A percentile compares a stretch with the other conserved stretches of the same genome.
Conservation (phyloP, 2,797 vertebrate species). For the Peromyscus eremicus region DNA sequence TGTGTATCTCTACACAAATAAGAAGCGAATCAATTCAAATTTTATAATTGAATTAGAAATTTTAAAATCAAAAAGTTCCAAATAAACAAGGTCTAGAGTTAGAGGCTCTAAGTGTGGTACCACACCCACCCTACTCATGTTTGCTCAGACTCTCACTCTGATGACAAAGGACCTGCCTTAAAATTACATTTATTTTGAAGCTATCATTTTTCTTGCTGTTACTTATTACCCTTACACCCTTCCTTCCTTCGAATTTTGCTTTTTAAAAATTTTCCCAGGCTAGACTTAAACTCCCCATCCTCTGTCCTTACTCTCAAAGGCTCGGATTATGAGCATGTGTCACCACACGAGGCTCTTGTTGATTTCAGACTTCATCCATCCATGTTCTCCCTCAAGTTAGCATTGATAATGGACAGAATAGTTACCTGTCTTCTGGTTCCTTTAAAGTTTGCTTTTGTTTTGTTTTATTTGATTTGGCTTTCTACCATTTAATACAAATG, state of each 20-base stretch:
- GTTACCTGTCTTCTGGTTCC: background rate
- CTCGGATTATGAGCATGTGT: background rate
- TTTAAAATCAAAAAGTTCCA: constrained; percentile 18
- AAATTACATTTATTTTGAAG: background rate
- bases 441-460: constrained; percentile 12
- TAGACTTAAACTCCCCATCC: background rate
- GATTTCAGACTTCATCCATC: background rate
- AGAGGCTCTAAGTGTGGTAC: background rate
- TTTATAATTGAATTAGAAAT: background rate
- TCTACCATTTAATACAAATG: background rate
- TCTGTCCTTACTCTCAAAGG: background rate
- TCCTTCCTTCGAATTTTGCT: background rate
- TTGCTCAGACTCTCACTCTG: background rate
- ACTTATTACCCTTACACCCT: background rate
- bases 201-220: constrained; percentile 19
- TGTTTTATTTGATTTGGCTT: background rate
- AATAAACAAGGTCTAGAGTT: background rate
- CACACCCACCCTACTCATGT: background rate
- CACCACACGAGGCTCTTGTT: background rate
- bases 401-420: background rate
- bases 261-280: background rate
- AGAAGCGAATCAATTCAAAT: background rate
- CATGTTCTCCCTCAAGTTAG: background rate
- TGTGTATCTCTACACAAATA: background rate
- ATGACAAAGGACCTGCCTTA: background rate